These are phyloP conservation scores for Lemur catta DNA, from an alignment of 2,797 vertebrate species.

Conservation along the genomic window DNA sequence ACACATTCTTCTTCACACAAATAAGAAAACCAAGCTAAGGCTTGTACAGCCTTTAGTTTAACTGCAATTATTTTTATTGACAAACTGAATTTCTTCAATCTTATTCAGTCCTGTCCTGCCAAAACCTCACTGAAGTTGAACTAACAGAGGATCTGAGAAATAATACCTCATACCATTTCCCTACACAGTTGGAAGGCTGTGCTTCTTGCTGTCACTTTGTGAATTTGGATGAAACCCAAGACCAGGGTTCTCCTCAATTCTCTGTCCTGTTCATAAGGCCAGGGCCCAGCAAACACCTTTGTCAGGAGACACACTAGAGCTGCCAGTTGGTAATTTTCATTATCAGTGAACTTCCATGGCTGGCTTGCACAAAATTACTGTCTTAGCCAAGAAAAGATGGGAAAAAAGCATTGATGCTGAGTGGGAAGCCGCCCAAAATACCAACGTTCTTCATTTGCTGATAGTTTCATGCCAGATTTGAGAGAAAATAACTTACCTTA, in stretches of 20 bases:
- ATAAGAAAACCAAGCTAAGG: background rate
- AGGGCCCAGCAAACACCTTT: background rate
- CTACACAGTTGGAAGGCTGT: background rate
- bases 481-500: background rate
- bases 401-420: background rate
- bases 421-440: background rate
- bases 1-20: background rate
- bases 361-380: background rate
- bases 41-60: background rate
- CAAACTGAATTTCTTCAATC: background rate
- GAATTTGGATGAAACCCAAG: background rate
- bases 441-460: background rate
- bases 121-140: background rate
- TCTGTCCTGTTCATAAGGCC: background rate
- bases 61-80: conserved; percentile 15
- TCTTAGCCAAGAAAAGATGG: background rate
- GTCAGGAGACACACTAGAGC: background rate
- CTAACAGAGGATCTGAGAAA: background rate
- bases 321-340: conserved; percentile 44
- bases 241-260: background rate
- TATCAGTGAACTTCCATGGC: background rate
- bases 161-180: background rate
- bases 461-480: background rate
- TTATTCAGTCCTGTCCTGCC: background rate
- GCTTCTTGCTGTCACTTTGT: background rate